Evolutionary conservation across 2,888 invertebrate species (phyloP), one percentile per base, ranked within the genome.

Genomic region (Prionchulus punctatus): DNA sequence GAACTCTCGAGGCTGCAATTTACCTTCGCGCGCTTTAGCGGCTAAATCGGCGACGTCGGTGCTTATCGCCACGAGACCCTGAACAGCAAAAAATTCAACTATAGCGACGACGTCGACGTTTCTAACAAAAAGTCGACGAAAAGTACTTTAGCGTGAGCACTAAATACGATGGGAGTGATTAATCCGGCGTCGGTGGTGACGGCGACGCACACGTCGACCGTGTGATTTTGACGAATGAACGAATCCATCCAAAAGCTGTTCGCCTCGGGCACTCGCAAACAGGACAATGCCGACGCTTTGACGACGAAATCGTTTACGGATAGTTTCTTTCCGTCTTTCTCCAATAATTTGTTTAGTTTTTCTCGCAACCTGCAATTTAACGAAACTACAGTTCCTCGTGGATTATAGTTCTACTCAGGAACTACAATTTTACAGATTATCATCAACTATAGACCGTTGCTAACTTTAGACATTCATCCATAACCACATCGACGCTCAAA

Each of bases 241-340:
- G 83, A 79, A 56, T 86, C 92, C 82, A 91, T 82, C 94, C 94
- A 99, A 58, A 88, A 82, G 1, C 90, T 85, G 75, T 99, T 99
- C 7, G 85, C 86, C 66, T 89, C 84, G 0, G 94, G 94, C 55
- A 96, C 86, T 71, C 85, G 83, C 69, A 81, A 81, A 69, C 85
- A 86, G 2, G 94, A 87, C 61, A 84, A 77, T 2, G 92, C 91
- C 25, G 86, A 81, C 0, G 89, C 92, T 75, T 96, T 96, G 54
- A 96, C 83, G 54, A 96, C 82, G 67, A 96, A 90, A 75, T 96
- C 96, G 70, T 94, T 96, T 2, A 96, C 81, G 43, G 91, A 91
- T 23, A 96, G 76, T 75, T 88, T 90, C n/a, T 83, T 74, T 61
- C 81, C 81, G 21, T 84, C 80, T 66, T 86, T 86, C 53, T 83